Conservation (phyloP, 2,113 vertebrate species). For the Panthera tigris region DNA sequence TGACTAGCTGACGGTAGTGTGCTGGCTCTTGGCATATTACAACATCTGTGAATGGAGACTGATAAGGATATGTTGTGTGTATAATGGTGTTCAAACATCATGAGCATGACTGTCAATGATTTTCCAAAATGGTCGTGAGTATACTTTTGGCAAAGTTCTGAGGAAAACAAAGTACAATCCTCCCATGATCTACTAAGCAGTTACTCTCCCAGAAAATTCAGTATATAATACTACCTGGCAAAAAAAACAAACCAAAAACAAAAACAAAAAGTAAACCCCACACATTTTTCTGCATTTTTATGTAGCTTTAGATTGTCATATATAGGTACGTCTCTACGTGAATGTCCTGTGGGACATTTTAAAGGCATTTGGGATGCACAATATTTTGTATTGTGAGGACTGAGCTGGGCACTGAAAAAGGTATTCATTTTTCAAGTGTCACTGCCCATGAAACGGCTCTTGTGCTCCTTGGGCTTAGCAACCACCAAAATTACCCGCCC, state of each 20-base stretch:
- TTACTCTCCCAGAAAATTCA: background rate
- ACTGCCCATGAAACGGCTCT: background rate
- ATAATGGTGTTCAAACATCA: background rate
- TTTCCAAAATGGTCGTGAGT: background rate
- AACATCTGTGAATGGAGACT: background rate
- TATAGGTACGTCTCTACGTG: background rate
- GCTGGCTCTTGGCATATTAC: background rate
- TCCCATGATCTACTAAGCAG: background rate
- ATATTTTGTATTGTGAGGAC: background rate
- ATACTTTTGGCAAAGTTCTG: background rate
- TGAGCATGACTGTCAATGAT: background rate
- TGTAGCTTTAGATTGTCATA: background rate
- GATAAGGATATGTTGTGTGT: background rate
- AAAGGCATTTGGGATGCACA: background rate
- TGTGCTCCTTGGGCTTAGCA: background rate
- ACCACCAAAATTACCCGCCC: background rate
- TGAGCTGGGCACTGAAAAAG: background rate
- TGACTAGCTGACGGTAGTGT: background rate
- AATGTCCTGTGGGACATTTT: background rate
- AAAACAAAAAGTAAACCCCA: too few relatives aligned
- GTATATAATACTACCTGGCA: background rate
- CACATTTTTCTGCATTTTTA: background rate
- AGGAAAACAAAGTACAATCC: background rate
- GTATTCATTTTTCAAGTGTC: background rate
- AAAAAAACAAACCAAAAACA: rapidly evolving